Evolutionary conservation across 2,797 vertebrate genomes (phyloP).

Genomic region (Cossypha caffra): DNA sequence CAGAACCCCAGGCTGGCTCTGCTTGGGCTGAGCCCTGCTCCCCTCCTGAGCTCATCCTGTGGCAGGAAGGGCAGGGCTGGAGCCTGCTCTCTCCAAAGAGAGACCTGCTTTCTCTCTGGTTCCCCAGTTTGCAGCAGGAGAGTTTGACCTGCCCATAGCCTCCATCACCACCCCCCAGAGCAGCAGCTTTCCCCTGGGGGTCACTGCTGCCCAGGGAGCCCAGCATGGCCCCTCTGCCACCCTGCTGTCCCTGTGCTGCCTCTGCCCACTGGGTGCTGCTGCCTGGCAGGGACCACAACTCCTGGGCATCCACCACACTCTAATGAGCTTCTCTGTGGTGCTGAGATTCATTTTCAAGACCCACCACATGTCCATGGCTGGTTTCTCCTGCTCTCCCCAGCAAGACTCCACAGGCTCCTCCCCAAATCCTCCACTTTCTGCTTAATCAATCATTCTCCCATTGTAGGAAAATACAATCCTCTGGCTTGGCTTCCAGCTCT

Average conservation of each 20-base stretch:
- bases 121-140: background rate
- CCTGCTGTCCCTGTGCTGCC: background rate
- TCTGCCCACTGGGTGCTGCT: background rate
- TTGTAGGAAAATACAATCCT: accelerated
- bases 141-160: background rate
- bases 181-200: background rate
- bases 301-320: background rate
- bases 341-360: background rate
- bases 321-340: background rate
- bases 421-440: background rate
- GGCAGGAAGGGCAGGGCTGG: background rate
- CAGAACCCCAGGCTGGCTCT: background rate
- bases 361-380: background rate
- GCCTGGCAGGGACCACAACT: background rate
- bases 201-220: background rate
- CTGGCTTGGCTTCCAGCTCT: background rate
- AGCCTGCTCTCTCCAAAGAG: background rate
- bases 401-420: background rate
- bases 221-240: background rate
- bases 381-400: background rate
- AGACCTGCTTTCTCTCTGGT: background rate
- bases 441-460: background rate
- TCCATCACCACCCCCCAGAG: background rate
- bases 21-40: background rate
- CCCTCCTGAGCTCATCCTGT: accelerated